Percentiles rank a stretch among this genome's conserved stretches.
phyloP scores from a whole-genome alignment of 2,113 vertebrate species.

The Romanogobio albipinnatus region DNA sequence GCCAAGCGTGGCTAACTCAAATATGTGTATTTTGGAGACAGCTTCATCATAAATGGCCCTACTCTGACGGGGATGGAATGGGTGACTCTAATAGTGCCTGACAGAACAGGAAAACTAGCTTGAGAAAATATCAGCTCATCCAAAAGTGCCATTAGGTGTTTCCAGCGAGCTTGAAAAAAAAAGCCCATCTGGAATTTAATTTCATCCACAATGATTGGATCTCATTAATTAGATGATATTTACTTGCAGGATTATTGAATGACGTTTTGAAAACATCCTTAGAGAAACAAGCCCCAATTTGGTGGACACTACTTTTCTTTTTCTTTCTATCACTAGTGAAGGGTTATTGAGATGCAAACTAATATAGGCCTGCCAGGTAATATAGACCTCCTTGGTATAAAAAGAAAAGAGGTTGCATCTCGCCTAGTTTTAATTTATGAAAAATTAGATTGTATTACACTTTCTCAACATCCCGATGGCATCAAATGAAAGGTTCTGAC shows the following conservation, averaged over 20 bases:
- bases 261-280: not conserved
- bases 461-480: not conserved
- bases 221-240: slow-evolving; percentile 16
- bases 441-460: not conserved
- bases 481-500: slow-evolving; percentile 6
- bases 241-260: not conserved
- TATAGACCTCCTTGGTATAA: not conserved
- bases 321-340: not conserved
- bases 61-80: not conserved
- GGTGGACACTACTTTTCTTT: not conserved
- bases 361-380: no score
- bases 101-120: not conserved
- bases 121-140: slow-evolving; percentile 14
- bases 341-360: not conserved
- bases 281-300: not conserved
- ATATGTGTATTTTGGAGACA: slow-evolving; percentile 18
- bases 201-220: not conserved
- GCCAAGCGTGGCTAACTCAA: not conserved
- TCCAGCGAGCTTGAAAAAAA: not conserved
- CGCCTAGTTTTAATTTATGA: not conserved
- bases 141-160: not conserved
- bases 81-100: slow-evolving; percentile 29
- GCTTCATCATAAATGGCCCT: not conserved
- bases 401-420: no score
- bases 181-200: not conserved